These are phyloP conservation scores for Vespertilio murinus DNA, from an alignment of 2,797 vertebrate species.

Conservation along the genomic window DNA sequence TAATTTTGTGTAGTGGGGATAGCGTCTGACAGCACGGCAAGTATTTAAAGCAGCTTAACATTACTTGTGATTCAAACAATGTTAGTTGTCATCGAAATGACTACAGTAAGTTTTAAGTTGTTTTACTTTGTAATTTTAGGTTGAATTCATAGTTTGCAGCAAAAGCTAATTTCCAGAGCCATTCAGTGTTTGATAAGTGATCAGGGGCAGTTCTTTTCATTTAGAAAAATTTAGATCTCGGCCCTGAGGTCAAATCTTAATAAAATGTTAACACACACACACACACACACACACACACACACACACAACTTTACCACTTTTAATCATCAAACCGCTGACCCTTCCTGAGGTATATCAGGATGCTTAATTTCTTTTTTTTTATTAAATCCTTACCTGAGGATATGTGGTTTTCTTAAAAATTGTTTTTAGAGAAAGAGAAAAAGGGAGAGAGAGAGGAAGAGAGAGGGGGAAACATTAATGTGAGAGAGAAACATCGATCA, in stretches of 20 bases:
- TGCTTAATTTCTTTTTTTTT: background rate
- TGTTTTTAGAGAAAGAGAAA: too few relatives aligned
- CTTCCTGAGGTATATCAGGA: background rate
- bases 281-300: background rate
- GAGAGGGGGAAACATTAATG: too few relatives aligned
- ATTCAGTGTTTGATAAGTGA: background rate
- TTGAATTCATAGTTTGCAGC: background rate
- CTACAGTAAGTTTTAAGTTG: background rate
- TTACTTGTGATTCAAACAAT: background rate
- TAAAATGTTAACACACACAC: background rate
- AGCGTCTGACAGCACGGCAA: background rate
- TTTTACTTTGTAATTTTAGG: constrained; percentile 13
- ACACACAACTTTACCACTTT: background rate
- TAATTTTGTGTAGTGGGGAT: background rate
- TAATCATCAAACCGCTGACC: background rate
- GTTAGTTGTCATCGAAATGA: background rate
- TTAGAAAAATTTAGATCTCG: background rate
- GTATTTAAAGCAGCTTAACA: background rate
- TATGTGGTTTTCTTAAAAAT: too few relatives aligned
- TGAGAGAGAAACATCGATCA: too few relatives aligned
- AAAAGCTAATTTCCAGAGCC: background rate
- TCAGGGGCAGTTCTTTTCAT: background rate
- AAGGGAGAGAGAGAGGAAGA: too few relatives aligned
- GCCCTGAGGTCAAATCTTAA: background rate
- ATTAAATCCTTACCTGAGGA: too few relatives aligned